Evolutionary conservation across 2,888 invertebrate genomes (phyloP), one percentile per base, ranked within the genome.

Genomic region (Leucophenga montana): DNA sequence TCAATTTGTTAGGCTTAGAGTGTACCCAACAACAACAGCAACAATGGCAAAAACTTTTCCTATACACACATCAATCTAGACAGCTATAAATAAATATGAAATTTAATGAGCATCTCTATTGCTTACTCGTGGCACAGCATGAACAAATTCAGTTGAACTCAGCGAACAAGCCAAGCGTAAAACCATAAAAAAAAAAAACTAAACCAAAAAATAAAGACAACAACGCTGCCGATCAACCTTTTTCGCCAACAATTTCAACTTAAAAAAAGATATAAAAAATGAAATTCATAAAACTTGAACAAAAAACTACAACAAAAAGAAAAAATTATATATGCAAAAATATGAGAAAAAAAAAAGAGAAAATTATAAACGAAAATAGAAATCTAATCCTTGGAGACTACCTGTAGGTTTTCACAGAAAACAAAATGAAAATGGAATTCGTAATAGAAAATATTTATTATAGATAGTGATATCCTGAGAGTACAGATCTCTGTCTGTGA

Each of bases 61-160:
- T 50, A 66, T 66, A 65, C 62, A 67, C 57, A 65, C 44, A 65
- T 59, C 62, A 61, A 64, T 39, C 39, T 39, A 39, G 39, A 39
- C 39, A 56, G 27, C 64, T 62, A 69, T 56, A 69, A 69, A 64
- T 56, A 62, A 62, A 54, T 54, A 54, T 54, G 20, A 66, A 54
- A 66, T 66, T 66, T 66, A 69, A 69, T 69, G 68, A 62, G 67
- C 67, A 56, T 61, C 61, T 39, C 39, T 20, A 61, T 61, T 61
- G 61, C 61, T 61, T 18, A 61, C 61, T 20, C 61, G 44, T 18
- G 18, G 33, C 61, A 8, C 39, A 53, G 53, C 53, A 39, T 11
- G 11, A 39, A 8, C 22, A 27, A 22, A 6, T n/a, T n/a, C 9
- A n/a, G 53, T 39, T 11, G 11, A 39, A 39, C 39, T 39, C n/a